Base-by-base conservation (phyloP, 2,888 invertebrate genomes). In the Temnothorax ravouxi region DNA sequence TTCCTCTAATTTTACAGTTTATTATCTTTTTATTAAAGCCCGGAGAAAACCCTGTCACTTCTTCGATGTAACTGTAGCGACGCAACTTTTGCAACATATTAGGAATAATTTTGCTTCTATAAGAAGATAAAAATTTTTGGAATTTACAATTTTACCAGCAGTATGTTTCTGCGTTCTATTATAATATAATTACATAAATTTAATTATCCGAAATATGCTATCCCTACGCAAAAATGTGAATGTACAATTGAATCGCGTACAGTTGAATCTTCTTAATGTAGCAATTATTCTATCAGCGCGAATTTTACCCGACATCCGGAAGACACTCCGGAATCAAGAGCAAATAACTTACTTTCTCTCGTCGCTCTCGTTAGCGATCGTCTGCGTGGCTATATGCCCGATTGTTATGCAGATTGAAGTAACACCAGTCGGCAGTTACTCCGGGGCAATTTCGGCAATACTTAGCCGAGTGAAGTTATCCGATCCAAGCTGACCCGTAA, bases 321-420 rank as follows among this genome's bases (percentile, higher is more conserved):
- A 67, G 47, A 81, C 54, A 52, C 52, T 66, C 56, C 34, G 64
- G 84, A 86, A 87, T 87, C 90, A 83, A 88, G 86, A 59, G 44
- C 77, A 81, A 84, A 85, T 88, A 89, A 89, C 90, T 87, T 86
- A 88, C 85, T 87, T 88, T 66, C 72, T 79, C 79, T 52, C 29
- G 44, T 52, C 64, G 56, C 56, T 44, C 52, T 34, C 66, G 54
- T 50, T 41, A 50, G 44, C 74, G 71, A 85, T 44, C 72, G 80
- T 54, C 61, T 77, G 62, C 38, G 41, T 61, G 41, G 81, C 41
- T 75, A 84, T 83, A 76, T 52, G 69, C 75, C 81, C 89, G 81
- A 91, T 92, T 91, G 90, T 92, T 90, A 92, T 92, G 92, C 88
- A 92, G 89, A 92, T 92, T 89, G 87, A 87, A 91, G 91, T 88